Percentiles rank a stretch among this genome's conserved stretches.
These are phyloP conservation scores for Anniella stebbinsi DNA, from an alignment of 2,797 vertebrate species.

Conservation along the genomic window DNA sequence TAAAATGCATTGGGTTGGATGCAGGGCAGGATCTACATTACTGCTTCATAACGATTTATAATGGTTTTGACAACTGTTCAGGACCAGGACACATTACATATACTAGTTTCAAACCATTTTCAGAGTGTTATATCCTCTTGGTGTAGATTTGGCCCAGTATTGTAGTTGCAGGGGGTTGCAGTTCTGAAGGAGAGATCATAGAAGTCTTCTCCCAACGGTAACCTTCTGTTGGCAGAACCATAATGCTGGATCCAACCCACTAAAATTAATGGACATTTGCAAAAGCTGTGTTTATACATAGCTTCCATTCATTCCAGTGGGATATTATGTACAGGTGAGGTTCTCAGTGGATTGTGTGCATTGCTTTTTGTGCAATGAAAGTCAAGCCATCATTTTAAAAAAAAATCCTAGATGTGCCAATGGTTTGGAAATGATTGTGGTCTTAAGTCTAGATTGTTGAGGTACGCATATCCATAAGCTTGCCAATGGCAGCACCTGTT, in stretches of 20 bases:
- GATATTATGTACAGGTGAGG: neutral
- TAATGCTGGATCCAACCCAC: too few relatives aligned
- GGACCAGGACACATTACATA: too few relatives aligned
- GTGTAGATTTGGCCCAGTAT: too few relatives aligned
- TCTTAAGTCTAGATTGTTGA: neutral
- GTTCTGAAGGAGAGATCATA: too few relatives aligned
- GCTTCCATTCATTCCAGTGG: neutral
- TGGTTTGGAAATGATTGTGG: fast-evolving
- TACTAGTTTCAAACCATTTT: too few relatives aligned
- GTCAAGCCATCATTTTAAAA: neutral
- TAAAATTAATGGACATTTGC: neutral
- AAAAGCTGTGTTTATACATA: neutral
- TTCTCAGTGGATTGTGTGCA: neutral
- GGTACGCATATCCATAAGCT: neutral
- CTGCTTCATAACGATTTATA: too few relatives aligned
- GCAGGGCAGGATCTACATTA: too few relatives aligned
- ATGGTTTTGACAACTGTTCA: too few relatives aligned
- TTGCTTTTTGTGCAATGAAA: neutral
- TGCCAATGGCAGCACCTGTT: neutral
- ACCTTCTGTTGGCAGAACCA: too few relatives aligned
- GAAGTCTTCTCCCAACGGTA: too few relatives aligned
- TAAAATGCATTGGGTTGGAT: neutral
- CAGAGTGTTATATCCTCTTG: too few relatives aligned
- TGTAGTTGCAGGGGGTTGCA: too few relatives aligned
- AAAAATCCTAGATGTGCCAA: neutral